phyloP scores from a whole-genome alignment of 2,113 vertebrate species.

The Scolopax mira region DNA sequence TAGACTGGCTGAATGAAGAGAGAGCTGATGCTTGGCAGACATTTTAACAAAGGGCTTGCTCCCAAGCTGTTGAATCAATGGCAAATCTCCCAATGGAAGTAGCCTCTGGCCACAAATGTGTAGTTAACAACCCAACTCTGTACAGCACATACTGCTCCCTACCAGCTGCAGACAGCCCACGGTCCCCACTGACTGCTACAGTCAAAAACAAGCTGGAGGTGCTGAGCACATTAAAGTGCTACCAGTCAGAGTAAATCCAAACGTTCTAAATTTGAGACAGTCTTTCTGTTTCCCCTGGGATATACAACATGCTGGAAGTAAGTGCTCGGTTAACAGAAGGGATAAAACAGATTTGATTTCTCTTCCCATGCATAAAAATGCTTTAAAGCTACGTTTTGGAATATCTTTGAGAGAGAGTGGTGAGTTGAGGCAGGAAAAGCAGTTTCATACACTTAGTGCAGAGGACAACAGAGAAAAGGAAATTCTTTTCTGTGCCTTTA shows the following conservation, averaged over 20 bases:
- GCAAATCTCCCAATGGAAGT: neutral
- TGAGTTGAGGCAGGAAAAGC: neutral
- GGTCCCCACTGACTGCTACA: neutral
- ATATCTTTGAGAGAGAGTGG: neutral
- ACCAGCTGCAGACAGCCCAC: neutral
- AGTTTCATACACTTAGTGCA: neutral
- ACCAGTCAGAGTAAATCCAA: fast-evolving
- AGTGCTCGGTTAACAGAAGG: neutral
- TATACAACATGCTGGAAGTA: neutral
- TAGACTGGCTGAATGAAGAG: neutral
- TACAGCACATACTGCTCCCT: neutral
- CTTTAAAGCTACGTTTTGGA: neutral
- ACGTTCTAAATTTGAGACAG: neutral
- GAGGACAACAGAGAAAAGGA: neutral
- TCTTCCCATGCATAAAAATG: fast-evolving
- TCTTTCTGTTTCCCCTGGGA: neutral
- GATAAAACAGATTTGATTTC: neutral
- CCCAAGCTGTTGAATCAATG: neutral
- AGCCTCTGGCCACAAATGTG: neutral
- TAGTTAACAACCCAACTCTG: neutral
- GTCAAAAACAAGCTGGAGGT: neutral
- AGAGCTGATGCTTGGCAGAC: neutral
- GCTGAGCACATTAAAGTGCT: neutral
- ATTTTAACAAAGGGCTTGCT: neutral
- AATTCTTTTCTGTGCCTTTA: neutral